Base-by-base conservation (phyloP, 2,888 invertebrate genomes). In the Drosophila percnosoma region DNA sequence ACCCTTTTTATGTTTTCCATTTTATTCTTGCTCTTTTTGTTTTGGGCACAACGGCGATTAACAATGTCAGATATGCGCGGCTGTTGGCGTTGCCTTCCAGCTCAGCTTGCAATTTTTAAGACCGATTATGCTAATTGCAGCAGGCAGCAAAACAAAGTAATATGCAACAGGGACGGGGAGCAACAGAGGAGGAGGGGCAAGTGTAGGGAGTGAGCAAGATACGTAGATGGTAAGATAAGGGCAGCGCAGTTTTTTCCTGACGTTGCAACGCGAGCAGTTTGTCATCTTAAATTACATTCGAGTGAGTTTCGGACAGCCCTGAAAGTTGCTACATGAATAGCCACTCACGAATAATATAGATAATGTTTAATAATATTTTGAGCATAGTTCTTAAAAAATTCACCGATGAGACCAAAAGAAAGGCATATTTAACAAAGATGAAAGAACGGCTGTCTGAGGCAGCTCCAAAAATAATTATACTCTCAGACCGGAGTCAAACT, bases 51-150 rank as follows among this genome's bases (percentile, higher is more conserved):
- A 36, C 54, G 49, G 33, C 80, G 85, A 82, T 87, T 80, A 87
- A 78, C 78, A 69, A 72, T 73, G 78, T 76, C 78, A 58, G 80
- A 84, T 82, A 87, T 64, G 71, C 66, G 84, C 71, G 77, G 55
- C 78, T 57, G 73, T 59, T 77, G 66, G 76, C 82, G 69, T 66
- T 63, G 75, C 79, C 78, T 72, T 66, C 54, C 54, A 73, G 73
- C 73, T 80, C 78, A 65, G 82, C 76, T 82, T 80, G 89, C 83
- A 89, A 87, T 86, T 87, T 45, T 89, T 80, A 74, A 80, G 73
- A 90, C 76, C 90, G 90, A 90, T 91, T 90, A 90, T 90, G 91
- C 91, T 90, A 90, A 90, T 90, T 90, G 90, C 71, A 81, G 66
- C 58, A 77, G 75, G 74, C 80, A 87, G 67, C 67, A 54, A 61